Conservation (phyloP, 2,113 vertebrate genomes). For the Orthochromis indermauri region DNA sequence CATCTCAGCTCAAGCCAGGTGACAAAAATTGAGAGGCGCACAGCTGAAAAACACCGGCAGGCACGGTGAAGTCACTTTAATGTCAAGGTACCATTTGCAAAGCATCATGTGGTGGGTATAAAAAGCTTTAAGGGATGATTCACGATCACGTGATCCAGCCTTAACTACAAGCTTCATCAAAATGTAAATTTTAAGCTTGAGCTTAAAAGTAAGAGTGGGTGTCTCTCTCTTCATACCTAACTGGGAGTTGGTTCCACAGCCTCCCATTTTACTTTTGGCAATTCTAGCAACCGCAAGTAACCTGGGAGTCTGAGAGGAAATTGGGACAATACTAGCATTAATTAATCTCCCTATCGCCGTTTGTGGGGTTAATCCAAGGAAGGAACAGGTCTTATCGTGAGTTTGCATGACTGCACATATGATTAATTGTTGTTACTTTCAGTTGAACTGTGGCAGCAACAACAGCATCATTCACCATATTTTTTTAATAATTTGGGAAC, state of each 20-base stretch:
- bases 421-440: not conserved
- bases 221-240: not conserved
- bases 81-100: not conserved
- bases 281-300: not conserved
- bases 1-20: not conserved
- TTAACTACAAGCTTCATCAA: not conserved
- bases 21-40: not conserved
- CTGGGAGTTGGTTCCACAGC: not conserved
- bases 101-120: not conserved
- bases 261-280: not conserved
- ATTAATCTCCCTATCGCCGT: not conserved
- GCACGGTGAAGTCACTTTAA: not conserved
- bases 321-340: not conserved
- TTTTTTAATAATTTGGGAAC: not conserved
- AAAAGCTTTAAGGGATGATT: not conserved
- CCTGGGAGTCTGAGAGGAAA: not conserved
- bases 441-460: not conserved
- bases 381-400: not conserved
- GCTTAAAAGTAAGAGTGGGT: not conserved
- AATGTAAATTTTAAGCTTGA: not conserved
- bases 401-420: not conserved
- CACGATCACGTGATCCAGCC: not conserved
- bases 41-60: not conserved
- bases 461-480: not conserved
- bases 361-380: not conserved